Conservation (phyloP, 2,113 vertebrate genomes). For the Oreochromis aureus region DNA sequence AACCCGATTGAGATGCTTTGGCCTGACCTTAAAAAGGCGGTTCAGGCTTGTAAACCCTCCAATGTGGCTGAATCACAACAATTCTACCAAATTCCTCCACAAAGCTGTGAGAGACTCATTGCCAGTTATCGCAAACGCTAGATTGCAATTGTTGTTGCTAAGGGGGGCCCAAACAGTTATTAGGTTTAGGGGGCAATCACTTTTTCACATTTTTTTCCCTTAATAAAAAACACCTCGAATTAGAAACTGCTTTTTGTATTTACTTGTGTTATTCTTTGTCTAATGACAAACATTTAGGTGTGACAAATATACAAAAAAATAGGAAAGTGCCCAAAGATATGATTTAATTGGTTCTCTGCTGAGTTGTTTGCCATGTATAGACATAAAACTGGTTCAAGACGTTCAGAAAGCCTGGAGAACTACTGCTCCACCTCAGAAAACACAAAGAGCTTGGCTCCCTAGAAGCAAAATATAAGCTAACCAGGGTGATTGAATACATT, state of each 20-base stretch:
- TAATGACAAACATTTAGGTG: neutral
- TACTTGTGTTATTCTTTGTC: accelerated
- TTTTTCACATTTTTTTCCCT: neutral
- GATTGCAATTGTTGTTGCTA: neutral
- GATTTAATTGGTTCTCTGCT: neutral
- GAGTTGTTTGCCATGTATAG: neutral
- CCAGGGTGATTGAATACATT: neutral
- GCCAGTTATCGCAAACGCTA: neutral
- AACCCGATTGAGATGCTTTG: neutral
- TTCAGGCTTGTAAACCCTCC: neutral
- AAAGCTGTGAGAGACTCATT: neutral
- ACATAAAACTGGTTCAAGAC: neutral
- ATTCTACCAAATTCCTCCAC: neutral
- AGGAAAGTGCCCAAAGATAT: neutral
- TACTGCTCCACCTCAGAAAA: neutral
- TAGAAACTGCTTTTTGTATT: neutral
- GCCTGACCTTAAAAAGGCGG: neutral
- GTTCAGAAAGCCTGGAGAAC: neutral
- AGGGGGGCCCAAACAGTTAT: neutral
- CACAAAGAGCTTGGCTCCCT: neutral
- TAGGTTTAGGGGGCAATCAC: accelerated
- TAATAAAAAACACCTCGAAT: neutral
- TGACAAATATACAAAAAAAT: neutral
- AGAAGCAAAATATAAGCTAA: neutral
- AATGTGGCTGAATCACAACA: neutral